phyloP scores from a whole-genome alignment of 2,888 invertebrate species.

The Notodonta ziczac region DNA sequence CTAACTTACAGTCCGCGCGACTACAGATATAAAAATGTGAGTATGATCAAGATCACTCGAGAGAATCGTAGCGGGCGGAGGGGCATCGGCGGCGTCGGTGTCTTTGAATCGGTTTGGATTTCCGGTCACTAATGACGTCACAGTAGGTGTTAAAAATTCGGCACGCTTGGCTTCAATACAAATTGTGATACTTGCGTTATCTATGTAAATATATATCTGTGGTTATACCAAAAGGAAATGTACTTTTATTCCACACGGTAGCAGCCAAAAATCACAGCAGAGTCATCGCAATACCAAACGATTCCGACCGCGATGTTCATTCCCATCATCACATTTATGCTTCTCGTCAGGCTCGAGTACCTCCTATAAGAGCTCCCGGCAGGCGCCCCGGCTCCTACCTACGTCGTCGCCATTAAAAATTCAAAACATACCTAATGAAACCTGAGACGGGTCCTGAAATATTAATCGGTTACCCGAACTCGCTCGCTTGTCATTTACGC shows the following conservation, averaged over 20 bases:
- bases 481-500: conserved; percentile 27
- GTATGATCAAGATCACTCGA: too few species aligned
- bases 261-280: conserved; percentile 3
- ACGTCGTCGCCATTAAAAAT: conserved; percentile 50
- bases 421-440: conserved; percentile 53
- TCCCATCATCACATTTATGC: conserved; percentile 1
- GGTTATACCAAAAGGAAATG: not conserved
- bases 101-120: too few species aligned
- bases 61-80: too few species aligned
- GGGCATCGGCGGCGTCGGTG: too few species aligned
- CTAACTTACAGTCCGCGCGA: too few species aligned
- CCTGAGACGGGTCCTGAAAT: conserved; percentile 44
- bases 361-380: not conserved
- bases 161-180: too few species aligned
- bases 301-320: not conserved
- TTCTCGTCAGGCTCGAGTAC: not conserved
- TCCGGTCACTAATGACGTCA: too few species aligned
- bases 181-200: too few species aligned
- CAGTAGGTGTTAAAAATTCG: too few species aligned
- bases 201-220: too few species aligned
- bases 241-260: not conserved
- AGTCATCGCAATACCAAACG: not conserved
- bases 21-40: too few species aligned
- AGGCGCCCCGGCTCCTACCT: conserved; percentile 3
- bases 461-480: conserved; percentile 38